These are phyloP conservation scores for Orthosia incerta DNA, from an alignment of 2,888 invertebrate genomes.

Conservation along the genomic window DNA sequence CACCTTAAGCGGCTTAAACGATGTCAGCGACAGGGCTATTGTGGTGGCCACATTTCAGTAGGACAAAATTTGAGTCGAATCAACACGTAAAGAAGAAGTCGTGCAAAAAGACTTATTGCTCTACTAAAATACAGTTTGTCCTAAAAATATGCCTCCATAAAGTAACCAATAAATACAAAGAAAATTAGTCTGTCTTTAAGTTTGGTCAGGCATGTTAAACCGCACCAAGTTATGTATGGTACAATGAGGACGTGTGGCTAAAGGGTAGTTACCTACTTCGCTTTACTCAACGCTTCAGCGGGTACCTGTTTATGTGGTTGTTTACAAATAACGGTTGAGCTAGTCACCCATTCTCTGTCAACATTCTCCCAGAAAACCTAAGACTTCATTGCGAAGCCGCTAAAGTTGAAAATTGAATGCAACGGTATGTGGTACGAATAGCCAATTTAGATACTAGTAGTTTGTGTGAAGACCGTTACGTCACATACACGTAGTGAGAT, in stretches of 20 bases:
- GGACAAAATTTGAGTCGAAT: no score
- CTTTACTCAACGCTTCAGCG: constrained; percentile 46
- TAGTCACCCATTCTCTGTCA: constrained; percentile 28
- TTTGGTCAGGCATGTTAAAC: constrained; percentile 17
- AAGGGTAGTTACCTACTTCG: constrained; percentile 32
- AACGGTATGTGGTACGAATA: neutral
- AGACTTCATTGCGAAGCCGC: fast-evolving
- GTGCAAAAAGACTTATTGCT: neutral
- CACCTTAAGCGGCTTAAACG: no score
- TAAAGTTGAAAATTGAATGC: constrained; percentile 22
- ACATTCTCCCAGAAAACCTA: neutral
- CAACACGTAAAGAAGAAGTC: neutral
- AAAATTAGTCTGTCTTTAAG: constrained; percentile 10
- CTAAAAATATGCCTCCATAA: neutral
- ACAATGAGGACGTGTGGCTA: constrained; percentile 19
- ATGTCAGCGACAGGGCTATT: no score
- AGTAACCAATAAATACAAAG: neutral
- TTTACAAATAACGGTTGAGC: constrained; percentile 56
- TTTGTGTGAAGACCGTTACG: constrained; percentile 43
- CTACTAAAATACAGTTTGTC: neutral
- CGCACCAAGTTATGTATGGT: constrained; percentile 13
- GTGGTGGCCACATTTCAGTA: no score
- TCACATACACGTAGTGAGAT: constrained; percentile 17
- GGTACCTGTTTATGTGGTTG: constrained; percentile 48
- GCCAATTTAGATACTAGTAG: constrained; percentile 45